Base-by-base conservation (phyloP, 1,140 invertebrate species). In the Sarcophaga bullata region DNA sequence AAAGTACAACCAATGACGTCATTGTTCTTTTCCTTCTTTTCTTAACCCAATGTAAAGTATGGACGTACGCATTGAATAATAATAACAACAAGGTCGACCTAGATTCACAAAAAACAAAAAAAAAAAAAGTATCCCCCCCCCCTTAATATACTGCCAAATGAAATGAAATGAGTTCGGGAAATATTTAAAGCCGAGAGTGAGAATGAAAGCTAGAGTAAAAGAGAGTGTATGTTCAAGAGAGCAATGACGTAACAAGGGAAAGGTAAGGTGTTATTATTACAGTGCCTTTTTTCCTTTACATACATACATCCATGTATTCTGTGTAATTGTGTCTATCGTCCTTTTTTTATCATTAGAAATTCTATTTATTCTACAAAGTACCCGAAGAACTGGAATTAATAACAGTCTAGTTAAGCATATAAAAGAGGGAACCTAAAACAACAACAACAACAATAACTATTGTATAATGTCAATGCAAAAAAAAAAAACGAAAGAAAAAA, bases 21-120 rank as follows among this genome's bases (percentile, higher is more conserved):
- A 78, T 50, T 78, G 48, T 52, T 78, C 19, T 0, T 0, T 13
- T 72, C 50, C 6, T 73, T 52, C 48, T 19, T 78, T 78, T 19
- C 62, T 52, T 78, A 17, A 50, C 17, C 75, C 48, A 48, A 48
- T 78, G 75, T 8, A 78, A 78, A 46, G 6, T 19, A 50, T 78
- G 37, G n/a, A 78, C 19, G 25, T 49, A 50, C 11, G 13, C 1
- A 17, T 78, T 50, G 3, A 78, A 6, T 78, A 78, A 9, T 78
- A 78, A 72, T n/a, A 19, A 78, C 49, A 47, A 17, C 75, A 50
- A 78, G 75, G 48, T 13, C 75, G 75, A 78, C 75, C 75, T 78
- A 78, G 49, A 50, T 78, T 78, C 8, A 52, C 17, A 58, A 68
- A 68, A 25, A n/a, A 68, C 7, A 58, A n/a, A 19, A 68, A 68